Percentiles rank a stretch among this genome's conserved stretches.
Evolutionary conservation across 1,140 invertebrate species (phyloP).

Genomic region (Conus ventricosus): DNA sequence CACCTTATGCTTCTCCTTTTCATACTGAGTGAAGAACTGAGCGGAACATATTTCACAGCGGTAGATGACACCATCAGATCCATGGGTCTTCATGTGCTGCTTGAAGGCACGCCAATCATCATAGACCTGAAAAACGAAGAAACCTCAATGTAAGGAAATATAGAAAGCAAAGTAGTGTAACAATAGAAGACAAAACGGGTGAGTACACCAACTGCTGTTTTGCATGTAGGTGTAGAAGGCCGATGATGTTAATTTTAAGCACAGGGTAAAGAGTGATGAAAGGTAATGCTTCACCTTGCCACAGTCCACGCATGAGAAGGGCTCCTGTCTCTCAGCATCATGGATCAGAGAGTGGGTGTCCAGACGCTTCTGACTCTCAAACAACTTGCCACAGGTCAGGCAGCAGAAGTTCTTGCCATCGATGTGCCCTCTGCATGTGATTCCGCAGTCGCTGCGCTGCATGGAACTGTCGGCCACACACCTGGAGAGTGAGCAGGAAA

Average conservation of each 20-base stretch:
- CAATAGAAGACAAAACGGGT: too few relatives aligned
- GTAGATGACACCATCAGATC: conserved; percentile 46
- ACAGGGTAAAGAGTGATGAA: background rate
- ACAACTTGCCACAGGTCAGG: conserved; percentile 43
- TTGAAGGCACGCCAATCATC: conserved; percentile 48
- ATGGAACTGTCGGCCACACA: conserved; percentile 48
- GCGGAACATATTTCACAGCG: conserved; percentile 47
- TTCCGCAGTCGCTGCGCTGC: conserved; percentile 44
- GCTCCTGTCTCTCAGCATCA: conserved; percentile 38
- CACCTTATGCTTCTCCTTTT: conserved; percentile 48
- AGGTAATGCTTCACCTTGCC: conserved; percentile 22
- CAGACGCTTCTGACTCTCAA: conserved; percentile 46
- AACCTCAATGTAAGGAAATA: too few relatives aligned
- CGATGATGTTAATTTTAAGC: too few relatives aligned
- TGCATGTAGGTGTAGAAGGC: too few relatives aligned
- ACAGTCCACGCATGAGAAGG: conserved; percentile 44
- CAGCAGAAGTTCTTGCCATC: conserved; percentile 49
- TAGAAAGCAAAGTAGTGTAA: too few relatives aligned
- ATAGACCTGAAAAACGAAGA: conserved; percentile 28
- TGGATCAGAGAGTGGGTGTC: conserved; percentile 46
- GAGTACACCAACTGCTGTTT: too few relatives aligned
- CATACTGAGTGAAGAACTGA: conserved; percentile 45
- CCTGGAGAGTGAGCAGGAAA: conserved; percentile 6
- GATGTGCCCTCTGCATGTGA: conserved; percentile 48
- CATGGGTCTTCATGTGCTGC: conserved; percentile 51